Percentiles rank a stretch among this genome's conserved stretches.
Conservation (phyloP, 1,140 invertebrate genomes). For the Drusus annulatus region DNA sequence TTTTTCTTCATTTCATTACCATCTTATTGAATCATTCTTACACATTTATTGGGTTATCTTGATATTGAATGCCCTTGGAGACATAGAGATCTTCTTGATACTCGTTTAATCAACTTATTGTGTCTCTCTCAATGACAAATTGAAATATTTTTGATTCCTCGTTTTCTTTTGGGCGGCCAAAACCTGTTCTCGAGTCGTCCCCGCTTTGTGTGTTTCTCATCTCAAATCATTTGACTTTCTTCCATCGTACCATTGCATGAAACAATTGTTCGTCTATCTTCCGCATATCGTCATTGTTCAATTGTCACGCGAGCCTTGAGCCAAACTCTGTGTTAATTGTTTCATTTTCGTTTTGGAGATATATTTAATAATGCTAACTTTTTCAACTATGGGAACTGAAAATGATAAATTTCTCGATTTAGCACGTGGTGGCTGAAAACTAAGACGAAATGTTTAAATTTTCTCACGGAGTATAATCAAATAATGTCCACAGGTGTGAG, state of each 20-base stretch:
- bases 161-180: no score
- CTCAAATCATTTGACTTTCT: constrained; percentile 14
- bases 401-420: neutral
- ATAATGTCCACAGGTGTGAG: constrained; percentile 20
- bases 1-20: no score
- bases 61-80: no score
- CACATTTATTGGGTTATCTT: neutral
- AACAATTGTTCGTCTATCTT: neutral
- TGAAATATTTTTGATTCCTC: no score
- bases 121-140: no score
- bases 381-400: neutral
- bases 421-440: constrained; percentile 1
- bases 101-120: no score
- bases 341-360: constrained; percentile 13
- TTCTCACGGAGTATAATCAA: constrained; percentile 9
- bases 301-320: neutral
- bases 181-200: no score
- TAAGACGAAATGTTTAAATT: neutral
- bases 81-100: no score
- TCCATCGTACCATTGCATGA: constrained; percentile 26
- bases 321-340: constrained; percentile 19
- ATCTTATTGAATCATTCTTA: no score
- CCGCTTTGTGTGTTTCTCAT: neutral
- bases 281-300: constrained; percentile 1
- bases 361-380: constrained; percentile 5